Percentiles rank a stretch among this genome's conserved stretches.
phyloP scores from a whole-genome alignment of 2,797 vertebrate genomes.

The Acanthurus lineatus region DNA sequence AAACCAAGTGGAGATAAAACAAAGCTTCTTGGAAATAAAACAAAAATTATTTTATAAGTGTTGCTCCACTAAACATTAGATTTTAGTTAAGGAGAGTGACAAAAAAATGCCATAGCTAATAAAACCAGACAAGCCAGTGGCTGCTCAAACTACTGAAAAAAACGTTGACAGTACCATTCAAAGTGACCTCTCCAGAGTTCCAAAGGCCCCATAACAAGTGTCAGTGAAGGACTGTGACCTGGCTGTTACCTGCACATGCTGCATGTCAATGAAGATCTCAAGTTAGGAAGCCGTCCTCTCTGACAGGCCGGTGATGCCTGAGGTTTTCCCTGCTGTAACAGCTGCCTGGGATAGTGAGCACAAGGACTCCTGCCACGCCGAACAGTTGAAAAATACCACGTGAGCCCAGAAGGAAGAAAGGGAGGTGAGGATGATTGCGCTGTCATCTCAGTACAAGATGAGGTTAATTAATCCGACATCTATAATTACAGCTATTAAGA shows the following conservation, averaged over 20 bases:
- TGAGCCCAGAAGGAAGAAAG: slow-evolving; percentile 17
- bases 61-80: too few relatives aligned
- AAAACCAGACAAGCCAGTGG: not conserved
- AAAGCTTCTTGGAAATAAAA: too few relatives aligned
- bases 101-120: too few relatives aligned
- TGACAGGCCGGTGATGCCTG: slow-evolving; percentile 71
- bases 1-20: too few relatives aligned
- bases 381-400: slow-evolving; percentile 51
- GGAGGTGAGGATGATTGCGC: slow-evolving; percentile 17
- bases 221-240: slow-evolving; percentile 34
- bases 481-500: slow-evolving; percentile 21
- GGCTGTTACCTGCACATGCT: slow-evolving; percentile 47
- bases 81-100: too few relatives aligned
- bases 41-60: too few relatives aligned
- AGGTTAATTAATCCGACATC: slow-evolving; percentile 23
- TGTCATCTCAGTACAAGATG: slow-evolving; percentile 18
- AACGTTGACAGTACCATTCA: not conserved
- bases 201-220: slow-evolving; percentile 17
- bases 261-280: slow-evolving; percentile 72
- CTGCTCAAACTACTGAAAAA: not conserved
- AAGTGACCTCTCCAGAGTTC: not conserved
- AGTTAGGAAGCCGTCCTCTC: slow-evolving; percentile 45
- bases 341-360: slow-evolving; percentile 75
- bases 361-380: slow-evolving; percentile 65
- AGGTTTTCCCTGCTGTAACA: slow-evolving; percentile 64